Percentiles rank a stretch among this genome's conserved stretches.
phyloP scores from a whole-genome alignment of 2,888 invertebrate genomes.

The Thymelicus lineola region DNA sequence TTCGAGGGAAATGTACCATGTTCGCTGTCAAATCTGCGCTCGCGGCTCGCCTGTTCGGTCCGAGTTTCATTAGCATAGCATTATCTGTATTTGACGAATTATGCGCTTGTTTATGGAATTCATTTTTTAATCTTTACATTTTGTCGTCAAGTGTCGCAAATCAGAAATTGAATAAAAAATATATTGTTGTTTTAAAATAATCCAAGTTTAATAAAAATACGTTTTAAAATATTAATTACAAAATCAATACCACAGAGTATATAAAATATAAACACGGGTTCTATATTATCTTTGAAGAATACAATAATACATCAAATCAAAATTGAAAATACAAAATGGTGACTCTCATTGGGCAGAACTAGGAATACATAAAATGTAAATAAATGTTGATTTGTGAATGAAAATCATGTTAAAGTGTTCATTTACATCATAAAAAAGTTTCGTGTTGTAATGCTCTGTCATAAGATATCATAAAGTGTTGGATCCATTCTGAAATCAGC shows the following conservation, averaged over 20 bases:
- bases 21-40: conserved; percentile 65
- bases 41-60: conserved; percentile 54
- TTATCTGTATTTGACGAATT: conserved; percentile 43
- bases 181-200: too few relatives aligned
- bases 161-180: too few relatives aligned
- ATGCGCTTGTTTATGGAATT: conserved; percentile 48
- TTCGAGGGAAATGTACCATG: conserved; percentile 70
- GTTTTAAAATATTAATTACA: too few relatives aligned
- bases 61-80: conserved; percentile 36
- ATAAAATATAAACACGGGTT: too few relatives aligned
- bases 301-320: conserved; percentile 15
- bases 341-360: not conserved
- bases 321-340: conserved; percentile 20
- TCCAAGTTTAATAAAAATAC: too few relatives aligned
- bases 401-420: not conserved
- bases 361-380: conserved; percentile 41
- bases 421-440: not conserved
- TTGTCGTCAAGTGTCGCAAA: too few relatives aligned
- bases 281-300: not conserved
- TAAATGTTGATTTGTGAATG: conserved; percentile 31
- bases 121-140: conserved; percentile 11
- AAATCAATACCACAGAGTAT: too few relatives aligned
- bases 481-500: conserved; percentile 10
- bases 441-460: not conserved
- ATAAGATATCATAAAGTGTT: not conserved